Base-by-base conservation (phyloP, 2,797 vertebrate species). In the Melanotaenia nigrans region DNA sequence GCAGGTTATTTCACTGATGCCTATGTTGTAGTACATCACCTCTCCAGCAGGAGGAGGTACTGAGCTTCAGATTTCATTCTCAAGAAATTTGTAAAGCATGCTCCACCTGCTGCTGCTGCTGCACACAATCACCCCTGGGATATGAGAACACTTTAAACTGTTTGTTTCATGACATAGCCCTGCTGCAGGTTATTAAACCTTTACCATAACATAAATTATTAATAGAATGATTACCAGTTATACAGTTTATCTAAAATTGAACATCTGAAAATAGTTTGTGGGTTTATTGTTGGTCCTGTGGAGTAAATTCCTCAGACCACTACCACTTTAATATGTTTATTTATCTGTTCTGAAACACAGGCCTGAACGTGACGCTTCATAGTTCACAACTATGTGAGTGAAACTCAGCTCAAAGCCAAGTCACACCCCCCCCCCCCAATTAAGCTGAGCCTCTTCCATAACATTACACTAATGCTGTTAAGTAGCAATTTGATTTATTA, bases 21-120 rank as follows among this genome's bases (percentile, higher is more conserved):
- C 5, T 20, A 8, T 1, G 3, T 13, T 54, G 53, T 54, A 8
- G 28, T 25, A 40, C 64, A 42, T 18, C 0, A 28, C 36, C 57
- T 69, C 28, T 68, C 71, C 82, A 82, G 30, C 53, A 88, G 82
- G 70, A 54, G 60, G 76, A 54, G 71, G 20, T 32, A 59, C 55
- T 75, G 65, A 79, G 58, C 65, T 57, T 55, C 30, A 61, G 8
- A 57, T 60, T 35, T 63, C 8, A 22, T 45, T 45, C 3, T 42
- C 18, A 20, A 45, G 42, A 20, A 45, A 45, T 18, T 45, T 20
- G 38, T 40, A 14, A 1, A 45, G 42, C 42, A 20, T 45, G 18
- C 16, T 45, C 16, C 49, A 51, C 49, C 22, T 24, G 4, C 49
- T 51, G 42, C 42, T 51, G 42, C 42, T 45, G 47, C 45, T 7